Percentiles rank a stretch among this genome's conserved stretches.
These are phyloP conservation scores for Dendrocopos noguchii DNA, from an alignment of 2,113 vertebrate species.

Conservation along the genomic window DNA sequence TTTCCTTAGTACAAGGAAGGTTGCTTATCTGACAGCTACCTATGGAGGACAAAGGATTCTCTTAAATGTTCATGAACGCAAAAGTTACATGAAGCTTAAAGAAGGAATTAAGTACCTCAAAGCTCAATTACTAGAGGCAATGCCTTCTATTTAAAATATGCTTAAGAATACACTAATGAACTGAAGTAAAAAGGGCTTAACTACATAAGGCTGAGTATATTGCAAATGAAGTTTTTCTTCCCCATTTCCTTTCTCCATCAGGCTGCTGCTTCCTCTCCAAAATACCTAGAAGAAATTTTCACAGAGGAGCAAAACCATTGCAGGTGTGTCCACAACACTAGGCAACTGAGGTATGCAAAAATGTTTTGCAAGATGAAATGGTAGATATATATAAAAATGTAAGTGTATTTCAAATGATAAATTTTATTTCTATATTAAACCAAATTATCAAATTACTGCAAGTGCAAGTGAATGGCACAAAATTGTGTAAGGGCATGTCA, in stretches of 20 bases:
- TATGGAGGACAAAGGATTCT: neutral
- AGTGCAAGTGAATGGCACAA: neutral
- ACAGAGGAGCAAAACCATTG: neutral
- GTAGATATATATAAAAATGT: fast-evolving
- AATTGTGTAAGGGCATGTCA: neutral
- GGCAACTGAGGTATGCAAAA: neutral
- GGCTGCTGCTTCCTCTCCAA: neutral
- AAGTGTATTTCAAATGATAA: neutral
- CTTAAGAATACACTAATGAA: neutral
- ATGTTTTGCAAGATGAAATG: neutral
- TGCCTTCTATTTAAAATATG: neutral
- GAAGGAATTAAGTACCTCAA: neutral
- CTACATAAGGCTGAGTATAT: neutral
- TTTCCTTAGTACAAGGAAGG: neutral
- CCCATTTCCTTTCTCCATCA: neutral
- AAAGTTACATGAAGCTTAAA: neutral
- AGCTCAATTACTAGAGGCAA: neutral
- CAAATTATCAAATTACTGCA: neutral
- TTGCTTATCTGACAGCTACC: neutral
- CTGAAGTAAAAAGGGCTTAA: neutral
- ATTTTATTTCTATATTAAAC: neutral
- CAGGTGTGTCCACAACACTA: neutral
- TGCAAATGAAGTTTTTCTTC: neutral
- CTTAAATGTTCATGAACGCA: neutral
- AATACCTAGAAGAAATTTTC: neutral